These are phyloP conservation scores for Vanacampus margaritifer DNA, from an alignment of 2,113 vertebrate genomes.

Conservation along the genomic window DNA sequence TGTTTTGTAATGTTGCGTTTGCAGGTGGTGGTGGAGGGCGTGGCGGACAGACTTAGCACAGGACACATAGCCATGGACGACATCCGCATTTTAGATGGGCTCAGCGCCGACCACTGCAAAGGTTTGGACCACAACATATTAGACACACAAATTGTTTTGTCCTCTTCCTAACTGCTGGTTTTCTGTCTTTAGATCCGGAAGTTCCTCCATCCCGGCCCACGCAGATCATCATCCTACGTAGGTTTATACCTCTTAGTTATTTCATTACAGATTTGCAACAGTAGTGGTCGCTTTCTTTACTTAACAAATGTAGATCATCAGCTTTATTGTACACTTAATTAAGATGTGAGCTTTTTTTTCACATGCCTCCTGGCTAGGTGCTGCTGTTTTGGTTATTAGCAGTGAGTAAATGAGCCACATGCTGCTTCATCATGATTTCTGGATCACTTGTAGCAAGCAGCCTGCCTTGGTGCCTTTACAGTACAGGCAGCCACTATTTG, in stretches of 20 bases:
- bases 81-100: slow-evolving; percentile 81
- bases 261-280: not conserved
- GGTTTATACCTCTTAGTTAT: not conserved
- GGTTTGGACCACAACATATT: slow-evolving; percentile 64
- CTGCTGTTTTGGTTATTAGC: no score
- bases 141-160: not conserved
- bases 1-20: not conserved
- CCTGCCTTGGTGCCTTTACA: no score
- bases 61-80: slow-evolving; percentile 90
- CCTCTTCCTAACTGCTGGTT: not conserved
- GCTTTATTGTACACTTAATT: no score
- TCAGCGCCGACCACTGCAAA: slow-evolving; percentile 77
- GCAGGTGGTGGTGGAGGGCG: slow-evolving; percentile 90
- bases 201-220: slow-evolving; percentile 47
- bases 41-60: slow-evolving; percentile 78
- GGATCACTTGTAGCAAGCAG: no score
- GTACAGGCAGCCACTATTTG: no score
- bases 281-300: not conserved
- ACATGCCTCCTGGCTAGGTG: no score
- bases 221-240: slow-evolving; percentile 62
- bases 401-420: no score
- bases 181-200: slow-evolving; percentile 47
- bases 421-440: no score
- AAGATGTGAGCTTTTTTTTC: no score
- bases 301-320: not conserved